Evolutionary conservation across 2,113 vertebrate species (phyloP).

Genomic region (Carassius gibelio): DNA sequence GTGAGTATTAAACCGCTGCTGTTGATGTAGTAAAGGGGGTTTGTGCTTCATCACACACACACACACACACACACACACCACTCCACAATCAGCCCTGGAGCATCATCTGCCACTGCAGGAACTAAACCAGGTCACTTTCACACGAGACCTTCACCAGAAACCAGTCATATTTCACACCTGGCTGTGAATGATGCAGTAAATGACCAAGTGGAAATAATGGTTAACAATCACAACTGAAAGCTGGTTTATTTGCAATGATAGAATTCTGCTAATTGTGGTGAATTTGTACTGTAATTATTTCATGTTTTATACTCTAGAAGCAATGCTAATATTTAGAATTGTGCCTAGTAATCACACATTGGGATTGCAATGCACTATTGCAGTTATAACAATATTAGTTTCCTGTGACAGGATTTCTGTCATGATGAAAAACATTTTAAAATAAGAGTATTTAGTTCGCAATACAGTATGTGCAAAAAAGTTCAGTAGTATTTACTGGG

Average conservation of each 20-base stretch:
- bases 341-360: not conserved
- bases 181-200: not conserved
- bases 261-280: not conserved
- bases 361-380: not conserved
- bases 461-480: not conserved
- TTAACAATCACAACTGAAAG: not conserved
- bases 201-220: not conserved
- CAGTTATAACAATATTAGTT: not conserved
- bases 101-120: conserved; percentile 16
- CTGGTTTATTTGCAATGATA: not conserved
- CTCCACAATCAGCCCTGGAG: conserved; percentile 30
- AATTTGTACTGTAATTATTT: not conserved
- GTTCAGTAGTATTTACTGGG: not conserved
- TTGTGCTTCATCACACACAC: conserved; percentile 47
- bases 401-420: not conserved
- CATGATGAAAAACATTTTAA: not conserved
- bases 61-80: conserved; percentile 20
- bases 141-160: not conserved
- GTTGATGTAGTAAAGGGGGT: conserved; percentile 9
- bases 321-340: not conserved
- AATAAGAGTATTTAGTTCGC: not conserved
- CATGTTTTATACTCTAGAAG: not conserved
- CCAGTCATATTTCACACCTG: not conserved
- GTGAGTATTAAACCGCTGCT: conserved; percentile 64
- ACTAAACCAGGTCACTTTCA: conserved; percentile 13